Evolutionary conservation across 2,797 vertebrate species (phyloP).

Genomic region (Xenops minutus): DNA sequence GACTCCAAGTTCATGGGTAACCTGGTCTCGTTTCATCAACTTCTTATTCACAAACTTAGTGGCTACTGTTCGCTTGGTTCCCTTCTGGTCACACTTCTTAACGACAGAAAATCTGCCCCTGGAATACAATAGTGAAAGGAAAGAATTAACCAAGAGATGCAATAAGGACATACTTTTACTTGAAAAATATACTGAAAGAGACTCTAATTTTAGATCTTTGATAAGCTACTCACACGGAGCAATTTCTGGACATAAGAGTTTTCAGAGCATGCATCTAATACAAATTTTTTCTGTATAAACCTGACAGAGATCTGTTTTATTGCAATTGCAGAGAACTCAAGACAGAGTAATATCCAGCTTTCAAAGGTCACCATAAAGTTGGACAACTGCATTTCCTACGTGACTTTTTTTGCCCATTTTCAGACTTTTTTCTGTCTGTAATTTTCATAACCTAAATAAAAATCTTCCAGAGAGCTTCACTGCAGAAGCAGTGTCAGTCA

Average conservation of each 20-base stretch:
- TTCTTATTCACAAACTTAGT: conserved; percentile 99
- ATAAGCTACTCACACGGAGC: not conserved
- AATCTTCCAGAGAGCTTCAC: not conserved
- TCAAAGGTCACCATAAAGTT: not conserved
- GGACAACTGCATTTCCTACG: not conserved
- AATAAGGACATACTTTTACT: not conserved
- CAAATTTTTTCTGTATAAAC: not conserved
- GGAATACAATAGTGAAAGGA: not conserved
- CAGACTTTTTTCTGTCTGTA: not conserved
- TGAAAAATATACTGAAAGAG: not conserved
- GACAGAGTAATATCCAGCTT: not conserved
- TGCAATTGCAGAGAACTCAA: not conserved
- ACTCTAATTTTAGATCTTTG: not conserved
- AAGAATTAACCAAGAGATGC: not conserved
- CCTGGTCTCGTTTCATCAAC: conserved; percentile 93
- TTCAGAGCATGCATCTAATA: not conserved
- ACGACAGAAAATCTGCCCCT: conserved; percentile 97
- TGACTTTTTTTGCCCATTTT: not conserved
- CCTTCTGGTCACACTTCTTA: conserved; percentile 92
- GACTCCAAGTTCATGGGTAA: conserved; percentile 92
- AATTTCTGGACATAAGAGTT: not conserved
- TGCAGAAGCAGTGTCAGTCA: not conserved
- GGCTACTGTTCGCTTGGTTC: conserved; percentile 88
- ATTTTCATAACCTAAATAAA: not conserved
- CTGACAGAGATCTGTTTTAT: not conserved